A percentile compares a stretch with the other conserved stretches of the same genome.
These are phyloP conservation scores for Dendrocincla fuliginosa DNA, from an alignment of 2,797 vertebrate genomes.

Conservation along the genomic window DNA sequence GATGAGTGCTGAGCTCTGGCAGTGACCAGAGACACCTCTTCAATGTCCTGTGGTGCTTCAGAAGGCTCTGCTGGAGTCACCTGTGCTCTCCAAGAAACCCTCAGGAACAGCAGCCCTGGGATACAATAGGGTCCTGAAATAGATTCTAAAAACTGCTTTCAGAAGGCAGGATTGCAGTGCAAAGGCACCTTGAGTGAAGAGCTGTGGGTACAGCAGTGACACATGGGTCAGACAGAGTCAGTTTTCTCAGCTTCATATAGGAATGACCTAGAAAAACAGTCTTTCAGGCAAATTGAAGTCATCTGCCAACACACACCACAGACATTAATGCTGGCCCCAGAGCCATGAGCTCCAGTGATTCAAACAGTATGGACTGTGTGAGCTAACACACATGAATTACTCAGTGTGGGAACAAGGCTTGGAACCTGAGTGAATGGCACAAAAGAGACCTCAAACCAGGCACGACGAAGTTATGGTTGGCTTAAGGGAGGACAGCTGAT, in stretches of 20 bases:
- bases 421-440: not conserved
- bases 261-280: conserved; percentile 52
- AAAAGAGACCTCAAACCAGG: not conserved
- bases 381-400: not conserved
- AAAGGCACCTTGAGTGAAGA: conserved; percentile 55
- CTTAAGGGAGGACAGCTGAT: not conserved
- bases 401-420: not conserved
- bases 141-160: conserved; percentile 27
- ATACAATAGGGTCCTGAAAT: not conserved
- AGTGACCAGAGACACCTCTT: not conserved
- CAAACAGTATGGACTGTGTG: not conserved
- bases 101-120: not conserved
- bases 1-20: not conserved
- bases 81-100: not conserved
- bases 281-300: conserved; percentile 32
- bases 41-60: not conserved
- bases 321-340: not conserved
- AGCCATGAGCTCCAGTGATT: not conserved
- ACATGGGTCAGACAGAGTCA: conserved; percentile 32
- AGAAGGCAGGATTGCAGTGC: not conserved
- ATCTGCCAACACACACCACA: not conserved
- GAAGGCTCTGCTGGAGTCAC: not conserved
- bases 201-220: not conserved
- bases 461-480: accelerated
- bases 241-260: not conserved